Percentiles rank a stretch among this genome's conserved stretches.
These are phyloP conservation scores for Xestia sexstrigata DNA, from an alignment of 2,888 invertebrate genomes.

Conservation along the genomic window DNA sequence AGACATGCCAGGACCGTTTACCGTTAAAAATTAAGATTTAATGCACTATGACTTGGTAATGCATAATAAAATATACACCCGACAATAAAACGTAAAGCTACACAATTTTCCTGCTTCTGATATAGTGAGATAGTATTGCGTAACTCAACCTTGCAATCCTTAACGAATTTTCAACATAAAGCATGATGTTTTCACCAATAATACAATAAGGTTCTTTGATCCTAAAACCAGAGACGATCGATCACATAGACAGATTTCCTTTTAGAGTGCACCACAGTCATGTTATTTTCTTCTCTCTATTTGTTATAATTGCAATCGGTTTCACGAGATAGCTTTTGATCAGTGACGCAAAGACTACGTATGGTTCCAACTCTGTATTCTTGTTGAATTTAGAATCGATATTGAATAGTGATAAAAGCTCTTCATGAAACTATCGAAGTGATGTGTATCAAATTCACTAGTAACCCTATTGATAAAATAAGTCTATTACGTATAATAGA, in stretches of 20 bases:
- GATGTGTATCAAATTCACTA: neutral
- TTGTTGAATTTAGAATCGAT: neutral
- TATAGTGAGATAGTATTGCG: neutral
- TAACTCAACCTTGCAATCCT: neutral
- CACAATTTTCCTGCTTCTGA: constrained; percentile 7
- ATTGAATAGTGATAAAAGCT: neutral
- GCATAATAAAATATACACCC: constrained; percentile 42
- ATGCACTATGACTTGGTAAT: constrained; percentile 45
- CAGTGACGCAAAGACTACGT: neutral
- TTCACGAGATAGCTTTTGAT: neutral
- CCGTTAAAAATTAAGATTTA: constrained; percentile 53
- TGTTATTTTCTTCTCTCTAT: neutral
- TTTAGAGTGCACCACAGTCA: neutral
- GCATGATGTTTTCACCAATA: neutral
- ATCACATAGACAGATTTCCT: neutral
- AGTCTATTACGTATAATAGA: neutral
- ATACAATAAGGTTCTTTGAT: neutral
- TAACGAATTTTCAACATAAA: too few relatives aligned
- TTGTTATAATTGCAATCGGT: neutral
- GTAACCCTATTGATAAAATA: neutral
- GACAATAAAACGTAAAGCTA: constrained; percentile 33
- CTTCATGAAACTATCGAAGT: neutral
- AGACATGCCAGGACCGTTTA: constrained; percentile 53
- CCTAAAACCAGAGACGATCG: neutral
- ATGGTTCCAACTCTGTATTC: neutral